These are phyloP conservation scores for Chrysochloris asiatica DNA, from an alignment of 2,113 vertebrate species.

Conservation along the genomic window DNA sequence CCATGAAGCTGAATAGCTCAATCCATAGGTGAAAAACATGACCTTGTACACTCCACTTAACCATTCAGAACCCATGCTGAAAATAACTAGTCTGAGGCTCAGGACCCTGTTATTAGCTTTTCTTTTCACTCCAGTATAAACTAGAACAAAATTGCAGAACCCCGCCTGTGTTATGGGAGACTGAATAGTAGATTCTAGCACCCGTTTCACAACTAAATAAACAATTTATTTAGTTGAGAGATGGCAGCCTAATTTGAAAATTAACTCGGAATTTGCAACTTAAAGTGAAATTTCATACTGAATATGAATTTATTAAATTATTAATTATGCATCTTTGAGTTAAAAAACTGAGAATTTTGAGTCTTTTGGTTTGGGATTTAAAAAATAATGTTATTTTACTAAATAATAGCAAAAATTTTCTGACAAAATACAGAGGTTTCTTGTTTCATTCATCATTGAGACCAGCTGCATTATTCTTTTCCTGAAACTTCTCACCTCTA, in stretches of 20 bases:
- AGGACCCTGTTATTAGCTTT: fast-evolving
- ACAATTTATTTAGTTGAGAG: not conserved
- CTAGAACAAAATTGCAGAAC: fast-evolving
- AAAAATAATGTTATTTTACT: not conserved
- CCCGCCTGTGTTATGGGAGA: not conserved
- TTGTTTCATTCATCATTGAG: not conserved
- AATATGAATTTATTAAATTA: not conserved
- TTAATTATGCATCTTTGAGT: not conserved
- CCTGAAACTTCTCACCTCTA: too few relatives aligned
- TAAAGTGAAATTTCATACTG: not conserved
- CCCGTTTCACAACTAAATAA: fast-evolving
- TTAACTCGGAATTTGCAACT: not conserved
- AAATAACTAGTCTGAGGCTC: fast-evolving
- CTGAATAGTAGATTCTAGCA: not conserved
- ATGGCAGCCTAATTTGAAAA: not conserved
- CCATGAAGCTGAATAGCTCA: not conserved
- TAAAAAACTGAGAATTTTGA: not conserved
- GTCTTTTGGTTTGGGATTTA: not conserved
- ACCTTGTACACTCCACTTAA: not conserved
- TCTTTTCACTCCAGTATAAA: not conserved
- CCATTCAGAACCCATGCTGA: not conserved
- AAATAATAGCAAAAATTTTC: not conserved
- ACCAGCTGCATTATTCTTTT: not conserved
- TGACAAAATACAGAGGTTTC: not conserved
- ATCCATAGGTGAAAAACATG: not conserved